Base-by-base conservation (phyloP, 2,113 vertebrate species). In the Trinectes maculatus region DNA sequence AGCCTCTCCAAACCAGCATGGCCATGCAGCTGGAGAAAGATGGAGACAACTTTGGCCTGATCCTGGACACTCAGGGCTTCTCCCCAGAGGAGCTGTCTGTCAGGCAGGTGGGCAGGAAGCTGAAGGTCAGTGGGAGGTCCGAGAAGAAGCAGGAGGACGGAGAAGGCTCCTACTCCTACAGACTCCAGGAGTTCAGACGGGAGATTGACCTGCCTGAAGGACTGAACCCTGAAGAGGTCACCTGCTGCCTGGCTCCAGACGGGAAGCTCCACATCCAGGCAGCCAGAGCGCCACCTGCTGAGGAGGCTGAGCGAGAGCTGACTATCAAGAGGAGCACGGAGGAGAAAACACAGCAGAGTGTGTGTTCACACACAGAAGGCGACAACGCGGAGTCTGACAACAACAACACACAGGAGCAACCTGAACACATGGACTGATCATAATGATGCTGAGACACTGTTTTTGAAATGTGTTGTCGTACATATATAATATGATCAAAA, bases 31-130 rank as follows among this genome's bases (percentile, higher is more conserved):
- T 39, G 36, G 2, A 39, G 36, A 39, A 39, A 39, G 8, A 39
- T 16, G 36, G 36, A 39, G 36, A 39, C 8, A 5, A 39, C 36
- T 13, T 39, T 39, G 36, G 36, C 36, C 36, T 39, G 36, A 16
- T 39, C 36, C 36, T 39, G 8, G 9, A 39, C 36, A 87, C 36
- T 15, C 7, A 16, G n/a, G n/a, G n/a, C n/a, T n/a, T n/a, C n/a
- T n/a, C n/a, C n/a, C n/a, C n/a, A n/a, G n/a, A n/a, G n/a, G n/a
- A n/a, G n/a, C n/a, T n/a, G n/a, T n/a, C n/a, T n/a, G n/a, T n/a
- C n/a, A n/a, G n/a, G n/a, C n/a, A n/a, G n/a, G n/a, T n/a, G n/a
- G n/a, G n/a, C n/a, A n/a, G n/a, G n/a, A n/a, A n/a, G n/a, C n/a
- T n/a, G n/a, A n/a, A n/a, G n/a, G n/a, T n/a, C n/a, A n/a, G n/a